Evolutionary conservation across 1,140 invertebrate genomes (phyloP), one percentile per base, ranked within the genome.

Genomic region (Lucilia cuprina): DNA sequence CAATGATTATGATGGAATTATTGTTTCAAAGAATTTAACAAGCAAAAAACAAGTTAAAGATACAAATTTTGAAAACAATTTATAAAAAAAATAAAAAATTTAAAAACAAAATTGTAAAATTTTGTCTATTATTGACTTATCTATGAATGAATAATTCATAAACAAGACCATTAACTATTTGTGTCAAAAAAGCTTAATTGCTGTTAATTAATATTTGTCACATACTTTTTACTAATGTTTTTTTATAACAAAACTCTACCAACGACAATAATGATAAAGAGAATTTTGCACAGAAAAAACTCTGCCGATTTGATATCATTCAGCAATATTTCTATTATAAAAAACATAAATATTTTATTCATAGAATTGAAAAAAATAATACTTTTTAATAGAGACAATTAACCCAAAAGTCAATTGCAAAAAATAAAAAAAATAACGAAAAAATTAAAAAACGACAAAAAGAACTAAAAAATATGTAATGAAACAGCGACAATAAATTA

Each of bases 331-430:
- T 19, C 8, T 19, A 47, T 10, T 47, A 78, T 47, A 80, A 13
- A 80, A 49, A 34, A 80, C 4, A 80, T 80, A 80, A 21, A 25
- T 49, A 50, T 49, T 80, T 80, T 70, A 80, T 80, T 49, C 19
- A 47, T 21, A 80, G 13, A 80, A 47, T n/a, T 1, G 25, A 77
- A 77, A 34, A 75, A 78, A 78, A 78, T 41, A 25, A 19, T 47
- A 80, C 77, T 80, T 80, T 80, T 80, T 80, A 80, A 80, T 80
- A 80, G 77, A 80, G 47, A 80, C 77, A 80, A 80, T 80, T 80
- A 80, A 80, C 77, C 77, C 41, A 80, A 80, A 80, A 80, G 77
- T 80, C 21, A 80, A 49, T 49, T 80, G 77, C 21, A 49, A 80
- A 49, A 77, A 77, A 14, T 2, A 49, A 49, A 50, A 78, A 30